phyloP scores from a whole-genome alignment of 2,113 vertebrate genomes.

The Picathartes gymnocephalus region DNA sequence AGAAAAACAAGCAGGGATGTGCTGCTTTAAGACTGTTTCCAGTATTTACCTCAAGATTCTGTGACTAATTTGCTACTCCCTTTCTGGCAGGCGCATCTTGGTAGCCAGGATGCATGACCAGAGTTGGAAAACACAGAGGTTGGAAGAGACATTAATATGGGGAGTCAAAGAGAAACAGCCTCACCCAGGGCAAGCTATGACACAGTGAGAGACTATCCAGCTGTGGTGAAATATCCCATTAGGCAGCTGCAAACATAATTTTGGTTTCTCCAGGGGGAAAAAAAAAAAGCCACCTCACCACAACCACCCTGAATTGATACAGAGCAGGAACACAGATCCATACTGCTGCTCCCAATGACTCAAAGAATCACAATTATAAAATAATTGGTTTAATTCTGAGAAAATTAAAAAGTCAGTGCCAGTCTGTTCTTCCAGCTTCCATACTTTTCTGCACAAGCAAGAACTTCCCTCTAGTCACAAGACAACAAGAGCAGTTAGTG shows the following conservation, averaged over 20 bases:
- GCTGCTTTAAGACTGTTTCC: conserved; percentile 3
- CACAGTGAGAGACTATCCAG: conserved; percentile 37
- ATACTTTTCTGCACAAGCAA: neutral
- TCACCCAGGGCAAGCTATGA: conserved; percentile 15
- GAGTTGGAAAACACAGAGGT: conserved; percentile 12
- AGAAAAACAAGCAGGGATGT: conserved; percentile 23
- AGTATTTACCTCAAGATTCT: conserved; percentile 12
- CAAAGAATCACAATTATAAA: neutral
- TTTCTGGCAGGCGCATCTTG: neutral
- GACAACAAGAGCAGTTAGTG: neutral
- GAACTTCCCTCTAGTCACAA: neutral
- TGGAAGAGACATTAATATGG: conserved; percentile 2
- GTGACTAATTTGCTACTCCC: conserved; percentile 25
- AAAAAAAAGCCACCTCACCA: neutral
- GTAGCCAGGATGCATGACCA: conserved; percentile 11
- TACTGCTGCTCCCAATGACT: neutral
- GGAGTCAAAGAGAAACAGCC: conserved; percentile 24
- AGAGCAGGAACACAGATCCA: neutral
- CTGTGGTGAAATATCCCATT: conserved; percentile 25
- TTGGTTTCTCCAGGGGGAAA: neutral
- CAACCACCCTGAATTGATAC: neutral
- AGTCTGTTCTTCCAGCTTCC: neutral
- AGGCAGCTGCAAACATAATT: conserved; percentile 4
- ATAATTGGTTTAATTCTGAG: neutral
- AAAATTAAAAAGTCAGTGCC: neutral